Base-by-base conservation (phyloP, 2,797 vertebrate species). In the Lycodopsis pacificus region DNA sequence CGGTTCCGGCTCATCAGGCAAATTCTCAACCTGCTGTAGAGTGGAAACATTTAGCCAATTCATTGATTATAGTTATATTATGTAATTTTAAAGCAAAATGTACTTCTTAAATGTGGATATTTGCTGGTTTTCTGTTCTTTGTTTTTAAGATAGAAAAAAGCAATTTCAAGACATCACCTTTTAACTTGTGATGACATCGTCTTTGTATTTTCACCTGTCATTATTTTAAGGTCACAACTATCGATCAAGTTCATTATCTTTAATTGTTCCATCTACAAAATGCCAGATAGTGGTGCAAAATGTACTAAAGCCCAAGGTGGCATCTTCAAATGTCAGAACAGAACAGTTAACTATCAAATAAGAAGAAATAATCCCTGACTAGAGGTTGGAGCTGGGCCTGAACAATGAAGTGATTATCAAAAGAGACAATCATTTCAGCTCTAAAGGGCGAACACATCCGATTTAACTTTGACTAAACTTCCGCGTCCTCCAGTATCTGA, bases 391-490 rank as follows among this genome's bases (percentile, higher is more conserved):
- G 32, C 9, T 7, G 20, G 30, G 25, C 15, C 17, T 64, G 38
- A 13, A 65, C 30, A 38, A 25, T 22, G 0, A 22, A 10, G 36
- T 3, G 32, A 25, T 36, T 15, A 11, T 51, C 30, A 25, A 36
- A 38, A 53, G 22, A 25, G 2, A 12, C 25, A 22, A 62, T 63
- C 4, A 40, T 13, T 27, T n/a, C 46, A 51, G n/a, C 22, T 71
- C 14, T 36, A 15, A 42, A 36, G 25, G 54, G 57, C 44, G 63
- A 75, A 81, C 34, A 57, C 38, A 57, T 57, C 48, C 19, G 65
- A 70, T 34, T 44, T 14, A 71, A 80, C 46, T 64, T 80, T 40
- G 65, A 69, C 44, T 34, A 22, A 4, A n/a, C n/a, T 66, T 67
- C 9, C 4, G 54, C 14, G 6, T 51, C 27, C 30, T 5, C 19